Percentiles rank a stretch among this genome's conserved stretches.
phyloP scores from a whole-genome alignment of 53 echinoderm and acorn worm genomes.

The Temnopleurus reevesii region DNA sequence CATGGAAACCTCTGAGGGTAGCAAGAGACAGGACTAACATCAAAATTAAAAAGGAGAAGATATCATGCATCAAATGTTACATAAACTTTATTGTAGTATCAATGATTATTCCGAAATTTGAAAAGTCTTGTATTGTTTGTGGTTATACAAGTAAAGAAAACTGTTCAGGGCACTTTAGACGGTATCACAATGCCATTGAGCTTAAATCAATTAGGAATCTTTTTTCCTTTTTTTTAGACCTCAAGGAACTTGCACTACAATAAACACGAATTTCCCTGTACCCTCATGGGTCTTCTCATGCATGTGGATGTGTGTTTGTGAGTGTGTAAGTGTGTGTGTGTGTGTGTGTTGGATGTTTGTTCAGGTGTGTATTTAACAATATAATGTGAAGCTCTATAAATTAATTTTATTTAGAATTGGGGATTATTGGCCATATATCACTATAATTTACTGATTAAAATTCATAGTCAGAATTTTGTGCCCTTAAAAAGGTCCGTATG shows the following conservation, averaged over 20 bases:
- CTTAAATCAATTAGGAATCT: not conserved
- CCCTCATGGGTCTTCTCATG: not conserved
- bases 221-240: not conserved
- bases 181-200: conserved; percentile 3
- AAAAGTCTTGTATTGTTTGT: conserved; percentile 4
- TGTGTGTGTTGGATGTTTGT: not conserved
- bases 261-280: conserved; percentile 7
- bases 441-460: not conserved
- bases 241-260: conserved; percentile 29
- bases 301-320: not conserved
- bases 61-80: not conserved
- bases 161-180: conserved; percentile 39
- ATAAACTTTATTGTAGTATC: not conserved
- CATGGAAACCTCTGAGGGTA: conserved; percentile 19
- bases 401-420: not conserved
- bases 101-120: not conserved
- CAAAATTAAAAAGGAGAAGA: conserved; percentile 14
- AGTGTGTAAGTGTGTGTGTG: not conserved
- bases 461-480: not conserved
- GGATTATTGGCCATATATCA: conserved; percentile 11
- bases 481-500: not conserved
- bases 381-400: not conserved
- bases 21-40: not conserved
- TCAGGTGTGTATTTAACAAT: not conserved
- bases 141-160: not conserved